Evolutionary conservation across 2,888 invertebrate genomes (phyloP), one percentile per base, ranked within the genome.

Genomic region (Hofmannophila pseudospretella): DNA sequence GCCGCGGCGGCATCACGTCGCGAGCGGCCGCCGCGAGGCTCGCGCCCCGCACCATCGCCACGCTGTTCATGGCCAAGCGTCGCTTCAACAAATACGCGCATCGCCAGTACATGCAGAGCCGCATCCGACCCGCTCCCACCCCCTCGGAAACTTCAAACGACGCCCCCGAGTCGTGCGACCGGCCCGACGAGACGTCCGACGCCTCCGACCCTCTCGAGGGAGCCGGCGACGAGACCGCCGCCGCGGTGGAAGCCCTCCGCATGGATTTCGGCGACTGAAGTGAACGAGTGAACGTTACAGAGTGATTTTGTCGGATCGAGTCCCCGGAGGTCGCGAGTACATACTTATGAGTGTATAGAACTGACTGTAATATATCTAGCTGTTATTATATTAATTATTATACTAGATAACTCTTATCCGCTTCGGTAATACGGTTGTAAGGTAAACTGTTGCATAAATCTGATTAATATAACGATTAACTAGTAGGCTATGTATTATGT

Each of bases 21-120:
- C 82, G 85, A 54, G 79, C 85, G 8, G 85, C 85, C 44, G 85
- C 85, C 56, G 85, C 76, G 44, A 80, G 85, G 37, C 70, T 78
- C 12, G 85, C 85, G 54, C 85, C 85, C 58, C 75, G 85, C 41
- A 86, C 85, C 55, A 82, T 86, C 69, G 85, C 85, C 66, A 85
- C 85, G 51, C 78, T 86, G 36, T 86, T 86, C 78, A 86, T 86
- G 85, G 85, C 85, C 61, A 86, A 86, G 75, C 82, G 85, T 1
- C 79, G 85, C 46, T 86, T 86, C 81, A 86, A 86, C 81, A 85
- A 85, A 70, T 86, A 86, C 78, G 85, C 85, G 59, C 85, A 85
- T 58, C 73, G 78, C 23, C 85, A 85, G 75, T 86, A 85, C 76
- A 48, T 85, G 58, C 63, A 58, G 50, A 69, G 66, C 49, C 66